A percentile compares a stretch with the other conserved stretches of the same genome.
phyloP scores from a whole-genome alignment of 2,888 invertebrate species.

The Coleophora flavipennella region DNA sequence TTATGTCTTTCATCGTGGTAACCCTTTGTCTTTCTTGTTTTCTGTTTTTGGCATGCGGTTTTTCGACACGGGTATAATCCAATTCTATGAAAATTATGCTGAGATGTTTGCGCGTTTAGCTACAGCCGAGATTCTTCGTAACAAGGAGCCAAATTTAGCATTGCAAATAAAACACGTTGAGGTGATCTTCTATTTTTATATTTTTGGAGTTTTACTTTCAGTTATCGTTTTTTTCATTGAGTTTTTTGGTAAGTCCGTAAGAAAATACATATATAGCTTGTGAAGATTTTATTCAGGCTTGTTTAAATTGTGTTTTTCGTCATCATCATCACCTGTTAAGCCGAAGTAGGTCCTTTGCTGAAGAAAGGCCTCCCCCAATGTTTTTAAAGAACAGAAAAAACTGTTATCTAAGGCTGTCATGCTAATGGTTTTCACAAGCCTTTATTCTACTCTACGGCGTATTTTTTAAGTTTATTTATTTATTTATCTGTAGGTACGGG shows the following conservation, averaged over 20 bases:
- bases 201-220: background rate
- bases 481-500: too few relatives aligned
- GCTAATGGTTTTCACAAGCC: too few relatives aligned
- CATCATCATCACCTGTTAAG: too few relatives aligned
- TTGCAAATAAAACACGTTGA: background rate
- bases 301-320: too few relatives aligned
- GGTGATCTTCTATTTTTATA: background rate
- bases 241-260: background rate
- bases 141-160: background rate
- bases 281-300: too few relatives aligned
- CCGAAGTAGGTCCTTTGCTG: too few relatives aligned
- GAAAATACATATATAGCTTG: too few relatives aligned
- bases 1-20: background rate
- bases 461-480: too few relatives aligned
- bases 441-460: too few relatives aligned
- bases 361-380: too few relatives aligned
- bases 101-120: background rate
- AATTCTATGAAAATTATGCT: background rate
- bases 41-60: background rate
- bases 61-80: background rate
- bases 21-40: background rate
- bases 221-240: background rate
- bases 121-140: background rate
- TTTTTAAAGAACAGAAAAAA: too few relatives aligned
- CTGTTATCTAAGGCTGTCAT: too few relatives aligned